Conservation (phyloP, 2,888 invertebrate species). For the Cephus runcator region DNA sequence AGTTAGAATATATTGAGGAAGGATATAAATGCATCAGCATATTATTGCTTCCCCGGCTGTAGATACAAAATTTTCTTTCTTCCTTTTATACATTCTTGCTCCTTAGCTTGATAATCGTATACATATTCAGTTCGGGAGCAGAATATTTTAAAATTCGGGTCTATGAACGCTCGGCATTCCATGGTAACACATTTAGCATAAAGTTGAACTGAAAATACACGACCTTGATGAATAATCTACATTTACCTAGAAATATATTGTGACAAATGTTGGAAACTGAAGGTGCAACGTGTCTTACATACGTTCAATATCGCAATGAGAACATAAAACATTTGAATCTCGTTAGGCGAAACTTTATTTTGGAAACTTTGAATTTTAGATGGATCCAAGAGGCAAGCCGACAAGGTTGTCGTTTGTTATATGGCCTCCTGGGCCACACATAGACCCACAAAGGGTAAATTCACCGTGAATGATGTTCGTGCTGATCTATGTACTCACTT, state of each 20-base stretch:
- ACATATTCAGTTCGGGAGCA: neutral
- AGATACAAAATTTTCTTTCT: neutral
- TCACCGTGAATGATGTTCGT: slow-evolving; percentile 75
- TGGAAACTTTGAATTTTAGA: neutral
- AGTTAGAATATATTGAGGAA: neutral
- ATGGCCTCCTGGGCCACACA: slow-evolving; percentile 85
- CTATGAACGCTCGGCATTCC: neutral
- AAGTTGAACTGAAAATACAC: neutral
- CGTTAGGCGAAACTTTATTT: neutral
- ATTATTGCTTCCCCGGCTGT: neutral
- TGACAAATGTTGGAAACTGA: neutral
- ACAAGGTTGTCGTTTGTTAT: slow-evolving; percentile 83
- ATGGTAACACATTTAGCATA: neutral
- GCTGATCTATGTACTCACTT: slow-evolving; percentile 83
- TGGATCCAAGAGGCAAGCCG: slow-evolving; percentile 36
- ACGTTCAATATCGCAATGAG: neutral
- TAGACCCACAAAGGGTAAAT: slow-evolving; percentile 74
- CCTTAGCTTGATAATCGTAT: neutral
- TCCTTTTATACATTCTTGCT: neutral
- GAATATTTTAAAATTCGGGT: neutral
- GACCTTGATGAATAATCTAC: neutral
- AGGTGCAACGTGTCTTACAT: neutral
- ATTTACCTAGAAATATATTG: neutral
- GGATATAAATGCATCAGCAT: neutral
- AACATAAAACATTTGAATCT: neutral